Conservation (phyloP, 2,888 invertebrate species). For the Clostera curtula region DNA sequence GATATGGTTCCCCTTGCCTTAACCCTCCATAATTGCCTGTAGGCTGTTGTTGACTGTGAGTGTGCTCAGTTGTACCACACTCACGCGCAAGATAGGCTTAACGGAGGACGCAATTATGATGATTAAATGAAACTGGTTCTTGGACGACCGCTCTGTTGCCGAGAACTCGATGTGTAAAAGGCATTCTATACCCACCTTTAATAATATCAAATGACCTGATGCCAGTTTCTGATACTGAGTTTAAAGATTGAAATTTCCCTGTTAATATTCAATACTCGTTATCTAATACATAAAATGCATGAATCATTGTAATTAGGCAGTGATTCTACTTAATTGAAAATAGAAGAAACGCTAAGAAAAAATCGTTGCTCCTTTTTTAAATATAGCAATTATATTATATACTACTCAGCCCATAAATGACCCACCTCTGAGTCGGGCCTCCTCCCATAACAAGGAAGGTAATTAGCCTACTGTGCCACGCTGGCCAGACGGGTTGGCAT, state of each 20-base stretch:
- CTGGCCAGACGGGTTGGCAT: no score
- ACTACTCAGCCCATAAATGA: no score
- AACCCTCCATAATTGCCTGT: no score
- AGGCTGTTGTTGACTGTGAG: constrained; percentile 22
- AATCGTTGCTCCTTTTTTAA: no score
- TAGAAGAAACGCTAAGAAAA: no score
- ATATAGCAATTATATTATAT: no score
- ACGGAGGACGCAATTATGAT: constrained; percentile 71
- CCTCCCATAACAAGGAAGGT: no score
- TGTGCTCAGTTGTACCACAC: constrained; percentile 30
- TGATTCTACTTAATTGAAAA: no score
- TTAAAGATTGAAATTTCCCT: constrained; percentile 18
- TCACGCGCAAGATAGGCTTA: constrained; percentile 50
- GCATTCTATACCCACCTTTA: constrained; percentile 34
- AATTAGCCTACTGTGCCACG: no score
- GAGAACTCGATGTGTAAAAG: constrained; percentile 44
- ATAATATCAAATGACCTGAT: constrained; percentile 16
- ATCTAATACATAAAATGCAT: constrained; percentile 10
- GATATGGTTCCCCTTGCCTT: no score
- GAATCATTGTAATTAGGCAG: no score
- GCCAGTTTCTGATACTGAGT: constrained; percentile 15
- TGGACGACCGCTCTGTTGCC: constrained; percentile 41
- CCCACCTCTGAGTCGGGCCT: no score
- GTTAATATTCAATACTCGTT: constrained; percentile 9
- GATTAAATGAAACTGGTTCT: constrained; percentile 71